Base-by-base conservation (phyloP, 2,888 invertebrate species). In the Lepas anatifera region DNA sequence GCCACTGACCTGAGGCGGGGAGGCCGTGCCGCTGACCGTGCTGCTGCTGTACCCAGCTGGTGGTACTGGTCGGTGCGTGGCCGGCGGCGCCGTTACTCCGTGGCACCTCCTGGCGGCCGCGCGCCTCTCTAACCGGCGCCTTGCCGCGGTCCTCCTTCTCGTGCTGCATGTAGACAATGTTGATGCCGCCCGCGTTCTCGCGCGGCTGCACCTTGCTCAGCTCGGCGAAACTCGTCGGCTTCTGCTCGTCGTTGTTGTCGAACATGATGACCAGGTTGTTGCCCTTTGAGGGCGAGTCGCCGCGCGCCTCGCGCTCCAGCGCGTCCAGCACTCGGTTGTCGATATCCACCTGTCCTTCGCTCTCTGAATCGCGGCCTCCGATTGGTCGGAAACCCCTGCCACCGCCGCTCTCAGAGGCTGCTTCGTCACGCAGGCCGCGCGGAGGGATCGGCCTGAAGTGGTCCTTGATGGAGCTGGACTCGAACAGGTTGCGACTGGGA, bases 151-250 rank as follows among this genome's bases (percentile, higher is more conserved):
- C 72, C 46, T 78, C 79, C 52, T 77, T 76, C 25, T 80, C 80
- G 72, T 79, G 85, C 73, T 85, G 84, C 80, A 86, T 83, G 75
- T 85, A 85, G 79, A 79, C 78, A 63, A 78, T 77, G 71, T 77
- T 77, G 69, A 77, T 77, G 46, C 73, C 71, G 25, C 71, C 71
- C 16, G 63, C 32, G 64, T 68, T 68, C 29, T 83, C 81, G 71
- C 79, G 81, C 50, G 73, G 73, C 70, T 74, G 73, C 74, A 82
- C 78, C 72, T 82, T 87, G 73, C 84, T 85, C 71, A 89, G 80
- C 77, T 90, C 89, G 41, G 89, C 89, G 80, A 90, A 90, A 79
- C 87, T 89, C 73, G 86, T 82, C 76, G 81, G 85, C 82, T 79
- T 86, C 82, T 66, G 41, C 22, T 66, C 37, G 68, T 73, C 73